These are phyloP conservation scores for Nysson spinosus DNA, from an alignment of 2,888 invertebrate species.

Conservation along the genomic window DNA sequence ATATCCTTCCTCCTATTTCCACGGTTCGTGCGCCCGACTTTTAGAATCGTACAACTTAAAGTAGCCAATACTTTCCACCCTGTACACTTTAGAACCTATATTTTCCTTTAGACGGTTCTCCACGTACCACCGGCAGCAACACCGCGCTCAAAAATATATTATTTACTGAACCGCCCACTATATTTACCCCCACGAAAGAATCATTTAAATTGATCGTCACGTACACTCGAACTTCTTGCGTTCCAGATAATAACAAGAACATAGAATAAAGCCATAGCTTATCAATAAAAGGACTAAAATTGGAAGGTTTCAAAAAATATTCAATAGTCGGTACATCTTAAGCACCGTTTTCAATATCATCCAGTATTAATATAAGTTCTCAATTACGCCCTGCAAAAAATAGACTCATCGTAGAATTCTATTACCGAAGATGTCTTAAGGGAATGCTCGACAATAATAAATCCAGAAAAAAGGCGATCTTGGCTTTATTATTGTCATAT, in stretches of 20 bases:
- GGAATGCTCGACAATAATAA: too few relatives aligned
- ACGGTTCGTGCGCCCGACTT: constrained; percentile 11
- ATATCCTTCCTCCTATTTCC: background rate
- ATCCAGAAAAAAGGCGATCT: constrained; percentile 6
- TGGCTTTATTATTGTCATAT: constrained; percentile 43
- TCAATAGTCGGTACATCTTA: too few relatives aligned
- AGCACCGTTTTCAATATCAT: too few relatives aligned
- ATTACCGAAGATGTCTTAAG: too few relatives aligned
- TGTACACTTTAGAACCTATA: constrained; percentile 42
- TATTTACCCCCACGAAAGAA: constrained; percentile 49
- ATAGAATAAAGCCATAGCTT: background rate
- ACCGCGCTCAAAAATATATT: constrained; percentile 58
- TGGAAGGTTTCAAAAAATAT: too few relatives aligned
- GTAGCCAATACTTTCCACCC: constrained; percentile 48
- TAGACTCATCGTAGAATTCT: too few relatives aligned
- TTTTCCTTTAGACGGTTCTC: constrained; percentile 45
- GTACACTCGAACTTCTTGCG: constrained; percentile 17
- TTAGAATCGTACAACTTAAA: constrained; percentile 39
- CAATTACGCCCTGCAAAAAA: too few relatives aligned
- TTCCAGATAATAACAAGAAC: constrained; percentile 1
- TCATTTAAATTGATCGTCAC: constrained; percentile 16
- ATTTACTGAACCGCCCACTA: constrained; percentile 62
- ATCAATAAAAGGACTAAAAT: constrained; percentile 1
- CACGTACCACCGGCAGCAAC: too few relatives aligned
- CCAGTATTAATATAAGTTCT: too few relatives aligned